Percentiles rank a stretch among this genome's conserved stretches.
Evolutionary conservation across 2,797 vertebrate species (phyloP).

Genomic region (Parauchenoglanis ngamensis): DNA sequence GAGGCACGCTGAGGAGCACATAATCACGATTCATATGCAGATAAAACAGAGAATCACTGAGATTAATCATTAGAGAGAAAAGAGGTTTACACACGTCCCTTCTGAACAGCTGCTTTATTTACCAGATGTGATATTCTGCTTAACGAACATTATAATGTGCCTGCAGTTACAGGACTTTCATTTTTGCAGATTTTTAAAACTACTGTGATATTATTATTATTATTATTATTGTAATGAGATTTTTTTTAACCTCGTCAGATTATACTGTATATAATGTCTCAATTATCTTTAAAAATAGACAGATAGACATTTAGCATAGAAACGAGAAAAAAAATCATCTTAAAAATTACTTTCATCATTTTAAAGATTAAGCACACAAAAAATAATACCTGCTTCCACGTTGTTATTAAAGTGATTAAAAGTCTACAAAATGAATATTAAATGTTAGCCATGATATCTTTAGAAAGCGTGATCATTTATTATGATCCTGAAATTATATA

Average conservation of each 20-base stretch:
- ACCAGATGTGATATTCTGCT: not conserved
- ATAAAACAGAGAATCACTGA: not conserved
- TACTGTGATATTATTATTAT: too few relatives aligned
- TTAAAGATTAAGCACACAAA: not conserved
- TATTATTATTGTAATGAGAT: too few relatives aligned
- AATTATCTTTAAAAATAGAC: too few relatives aligned
- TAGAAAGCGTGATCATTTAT: not conserved
- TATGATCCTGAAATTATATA: not conserved
- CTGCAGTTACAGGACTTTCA: not conserved
- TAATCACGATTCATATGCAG: not conserved
- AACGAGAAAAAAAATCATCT: too few relatives aligned
- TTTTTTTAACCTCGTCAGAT: too few relatives aligned
- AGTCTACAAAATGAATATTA: too few relatives aligned
- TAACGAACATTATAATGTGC: not conserved
- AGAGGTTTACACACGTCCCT: not conserved
- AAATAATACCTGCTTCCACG: too few relatives aligned
- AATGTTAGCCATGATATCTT: not conserved
- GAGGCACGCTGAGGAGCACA: not conserved
- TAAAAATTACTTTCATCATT: too few relatives aligned
- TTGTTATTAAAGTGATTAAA: not conserved
- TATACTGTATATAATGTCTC: too few relatives aligned
- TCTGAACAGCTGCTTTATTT: not conserved
- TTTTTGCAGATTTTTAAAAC: not conserved
- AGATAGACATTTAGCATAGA: too few relatives aligned
- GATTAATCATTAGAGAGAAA: not conserved